Conservation (phyloP, 2,113 vertebrate genomes). For the Ictidomys tridecemlineatus region DNA sequence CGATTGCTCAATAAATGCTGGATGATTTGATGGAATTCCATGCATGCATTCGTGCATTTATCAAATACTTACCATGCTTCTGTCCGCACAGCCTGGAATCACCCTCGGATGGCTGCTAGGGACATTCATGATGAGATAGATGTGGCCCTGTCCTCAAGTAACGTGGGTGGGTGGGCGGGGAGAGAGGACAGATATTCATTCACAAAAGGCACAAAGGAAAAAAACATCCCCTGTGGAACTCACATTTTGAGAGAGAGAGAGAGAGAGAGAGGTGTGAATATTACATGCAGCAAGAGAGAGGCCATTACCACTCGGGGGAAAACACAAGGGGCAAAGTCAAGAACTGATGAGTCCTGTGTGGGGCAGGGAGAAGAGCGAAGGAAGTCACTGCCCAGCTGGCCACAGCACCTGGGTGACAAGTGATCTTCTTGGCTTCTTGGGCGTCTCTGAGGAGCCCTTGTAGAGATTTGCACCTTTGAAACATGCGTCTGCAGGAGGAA, state of each 20-base stretch:
- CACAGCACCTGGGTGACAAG: background rate
- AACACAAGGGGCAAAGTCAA: background rate
- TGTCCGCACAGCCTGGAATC: background rate
- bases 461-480: background rate
- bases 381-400: background rate
- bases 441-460: background rate
- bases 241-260: background rate
- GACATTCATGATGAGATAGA: background rate
- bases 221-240: background rate
- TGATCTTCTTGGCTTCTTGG: background rate
- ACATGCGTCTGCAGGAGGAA: background rate
- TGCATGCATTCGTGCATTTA: rapidly evolving
- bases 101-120: background rate
- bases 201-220: background rate
- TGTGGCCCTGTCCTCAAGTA: background rate
- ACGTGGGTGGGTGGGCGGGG: no score
- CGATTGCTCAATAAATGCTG: background rate
- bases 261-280: background rate
- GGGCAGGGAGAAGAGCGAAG: background rate
- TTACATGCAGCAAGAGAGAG: no score
- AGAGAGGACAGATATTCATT: background rate
- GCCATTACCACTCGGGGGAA: background rate
- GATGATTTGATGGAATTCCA: background rate
- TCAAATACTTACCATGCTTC: background rate
- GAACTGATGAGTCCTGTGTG: background rate